Conservation (phyloP, 2,113 vertebrate genomes). For the Petrocephalus microphthalmus region DNA sequence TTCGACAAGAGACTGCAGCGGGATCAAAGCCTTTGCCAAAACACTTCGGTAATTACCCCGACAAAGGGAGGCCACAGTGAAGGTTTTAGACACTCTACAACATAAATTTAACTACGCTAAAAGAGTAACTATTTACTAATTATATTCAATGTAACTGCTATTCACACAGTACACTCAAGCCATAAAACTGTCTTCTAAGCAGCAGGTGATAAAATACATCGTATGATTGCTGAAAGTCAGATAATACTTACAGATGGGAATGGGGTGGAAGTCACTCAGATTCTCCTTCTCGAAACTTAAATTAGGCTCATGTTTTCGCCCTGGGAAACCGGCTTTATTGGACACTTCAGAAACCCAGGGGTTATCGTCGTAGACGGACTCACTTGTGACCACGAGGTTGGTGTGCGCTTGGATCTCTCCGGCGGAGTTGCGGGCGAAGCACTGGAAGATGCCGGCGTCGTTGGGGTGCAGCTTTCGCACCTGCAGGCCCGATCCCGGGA, state of each 20-base stretch:
- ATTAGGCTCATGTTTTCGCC: background rate
- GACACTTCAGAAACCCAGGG: background rate
- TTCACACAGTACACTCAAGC: background rate
- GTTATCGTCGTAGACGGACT: slow-evolving; percentile 49
- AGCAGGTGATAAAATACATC: background rate
- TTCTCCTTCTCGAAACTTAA: background rate
- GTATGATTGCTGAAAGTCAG: background rate
- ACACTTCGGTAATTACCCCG: background rate
- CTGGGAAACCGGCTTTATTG: background rate
- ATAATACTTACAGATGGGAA: background rate
- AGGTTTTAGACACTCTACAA: background rate
- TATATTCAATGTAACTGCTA: background rate
- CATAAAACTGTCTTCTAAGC: background rate
- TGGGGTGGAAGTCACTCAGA: background rate
- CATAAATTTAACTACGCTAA: slow-evolving; percentile 15
- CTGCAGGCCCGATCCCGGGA: slow-evolving; percentile 63
- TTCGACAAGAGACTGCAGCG: background rate
- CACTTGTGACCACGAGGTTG: slow-evolving; percentile 84
- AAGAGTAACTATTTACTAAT: slow-evolving; percentile 7
- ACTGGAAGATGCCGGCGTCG: slow-evolving; percentile 91
- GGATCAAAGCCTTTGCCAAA: slow-evolving; percentile 12
- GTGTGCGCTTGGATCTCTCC: slow-evolving; percentile 77
- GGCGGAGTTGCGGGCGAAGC: slow-evolving; percentile 75
- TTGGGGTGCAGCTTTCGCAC: slow-evolving; percentile 68
- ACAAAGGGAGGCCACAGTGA: background rate